These are phyloP conservation scores for Aethes cnicana DNA, from an alignment of 2,888 invertebrate genomes.

Conservation along the genomic window DNA sequence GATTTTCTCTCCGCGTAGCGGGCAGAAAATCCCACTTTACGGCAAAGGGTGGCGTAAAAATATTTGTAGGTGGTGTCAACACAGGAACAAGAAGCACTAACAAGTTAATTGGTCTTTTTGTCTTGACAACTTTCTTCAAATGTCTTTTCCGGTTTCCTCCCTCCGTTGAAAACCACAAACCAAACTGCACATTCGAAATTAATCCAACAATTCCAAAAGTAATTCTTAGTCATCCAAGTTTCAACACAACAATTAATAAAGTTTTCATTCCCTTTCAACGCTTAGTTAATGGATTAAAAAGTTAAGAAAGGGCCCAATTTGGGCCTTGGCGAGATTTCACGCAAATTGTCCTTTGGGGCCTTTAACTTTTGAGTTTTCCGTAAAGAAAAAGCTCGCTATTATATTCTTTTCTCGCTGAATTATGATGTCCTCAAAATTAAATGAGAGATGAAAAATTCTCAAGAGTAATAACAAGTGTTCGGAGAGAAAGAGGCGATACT, in stretches of 20 bases:
- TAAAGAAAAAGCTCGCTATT: slow-evolving; percentile 20
- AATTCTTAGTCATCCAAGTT: slow-evolving; percentile 22
- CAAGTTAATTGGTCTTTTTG: no score
- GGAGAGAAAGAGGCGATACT: neutral
- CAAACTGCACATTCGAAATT: slow-evolving; percentile 7
- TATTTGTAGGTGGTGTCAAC: no score
- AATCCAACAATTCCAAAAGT: slow-evolving; percentile 18
- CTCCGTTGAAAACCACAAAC: no score
- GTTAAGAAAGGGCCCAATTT: slow-evolving; percentile 28
- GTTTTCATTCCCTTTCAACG: slow-evolving; percentile 21
- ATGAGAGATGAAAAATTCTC: slow-evolving; percentile 17
- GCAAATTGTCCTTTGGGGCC: slow-evolving; percentile 29
- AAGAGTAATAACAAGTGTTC: slow-evolving; percentile 2
- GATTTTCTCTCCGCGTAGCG: no score
- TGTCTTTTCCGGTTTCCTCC: no score
- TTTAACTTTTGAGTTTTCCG: slow-evolving; percentile 23
- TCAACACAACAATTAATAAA: slow-evolving; percentile 27
- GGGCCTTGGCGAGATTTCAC: slow-evolving; percentile 17
- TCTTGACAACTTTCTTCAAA: no score
- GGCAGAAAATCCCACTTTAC: no score
- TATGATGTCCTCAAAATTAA: slow-evolving; percentile 18
- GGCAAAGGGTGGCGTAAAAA: no score
- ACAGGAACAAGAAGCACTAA: no score
- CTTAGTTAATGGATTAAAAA: slow-evolving; percentile 30
- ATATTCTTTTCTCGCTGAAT: slow-evolving; percentile 12